phyloP scores from a whole-genome alignment of 1,140 invertebrate species.

The Stenopsyche tienmushanensis region DNA sequence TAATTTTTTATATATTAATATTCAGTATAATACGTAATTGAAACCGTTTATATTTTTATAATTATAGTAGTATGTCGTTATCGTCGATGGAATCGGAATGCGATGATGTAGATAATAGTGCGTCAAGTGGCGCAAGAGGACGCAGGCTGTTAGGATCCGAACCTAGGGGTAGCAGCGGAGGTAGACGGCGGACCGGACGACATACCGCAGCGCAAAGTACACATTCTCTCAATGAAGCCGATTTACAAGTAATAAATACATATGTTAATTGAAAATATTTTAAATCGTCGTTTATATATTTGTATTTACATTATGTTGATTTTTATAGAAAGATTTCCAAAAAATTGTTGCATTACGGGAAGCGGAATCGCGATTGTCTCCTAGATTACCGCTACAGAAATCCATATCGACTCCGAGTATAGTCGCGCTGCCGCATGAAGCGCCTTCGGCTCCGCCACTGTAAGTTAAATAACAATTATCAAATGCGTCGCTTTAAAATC shows the following conservation, averaged over 20 bases:
- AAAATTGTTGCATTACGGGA: conserved; percentile 56
- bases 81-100: conserved; percentile 74
- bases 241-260: conserved; percentile 64
- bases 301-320: not conserved
- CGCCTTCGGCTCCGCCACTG: conserved; percentile 52
- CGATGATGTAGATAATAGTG: conserved; percentile 60
- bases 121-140: conserved; percentile 44
- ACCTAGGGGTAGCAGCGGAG: conserved; percentile 46
- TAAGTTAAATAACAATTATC: too few species aligned
- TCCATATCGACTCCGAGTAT: conserved; percentile 89
- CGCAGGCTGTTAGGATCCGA: conserved; percentile 47
- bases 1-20: too few species aligned
- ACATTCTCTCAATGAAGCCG: conserved; percentile 82
- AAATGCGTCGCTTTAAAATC: too few species aligned
- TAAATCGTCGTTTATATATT: not conserved
- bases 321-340: conserved; percentile 59
- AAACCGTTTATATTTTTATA: too few species aligned
- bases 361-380: conserved; percentile 65
- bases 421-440: conserved; percentile 65
- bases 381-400: conserved; percentile 81
- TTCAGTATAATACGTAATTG: too few species aligned
- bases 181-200: conserved; percentile 40
- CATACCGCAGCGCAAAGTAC: conserved; percentile 59
- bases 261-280: not conserved
- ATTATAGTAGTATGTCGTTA: conserved; percentile 63